A percentile compares a stretch with the other conserved stretches of the same genome.
Evolutionary conservation across 2,797 vertebrate genomes (phyloP).

Genomic region (Danionella dracula): DNA sequence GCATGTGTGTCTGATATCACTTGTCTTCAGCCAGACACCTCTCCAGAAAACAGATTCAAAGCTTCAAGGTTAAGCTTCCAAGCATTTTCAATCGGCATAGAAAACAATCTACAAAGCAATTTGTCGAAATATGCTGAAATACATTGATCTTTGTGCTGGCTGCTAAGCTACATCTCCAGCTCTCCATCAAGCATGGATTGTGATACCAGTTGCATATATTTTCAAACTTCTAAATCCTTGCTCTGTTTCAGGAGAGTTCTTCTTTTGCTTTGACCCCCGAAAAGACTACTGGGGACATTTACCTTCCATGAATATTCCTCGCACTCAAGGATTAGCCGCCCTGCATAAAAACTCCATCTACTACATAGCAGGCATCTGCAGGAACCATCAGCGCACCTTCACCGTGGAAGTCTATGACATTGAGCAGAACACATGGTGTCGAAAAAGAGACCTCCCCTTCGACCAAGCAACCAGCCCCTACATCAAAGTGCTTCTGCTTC

Average conservation of each 20-base stretch:
- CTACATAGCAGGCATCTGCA: slow-evolving; percentile 93
- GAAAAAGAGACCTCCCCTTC: slow-evolving; percentile 88
- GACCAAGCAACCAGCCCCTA: slow-evolving; percentile 97
- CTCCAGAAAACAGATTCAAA: too few relatives aligned
- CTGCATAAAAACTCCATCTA: slow-evolving; percentile 91
- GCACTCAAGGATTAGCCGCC: slow-evolving; percentile 89
- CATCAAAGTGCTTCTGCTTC: slow-evolving; percentile 90
- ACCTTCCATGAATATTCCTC: slow-evolving; percentile 88
- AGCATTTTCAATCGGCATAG: too few relatives aligned
- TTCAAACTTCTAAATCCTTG: not conserved
- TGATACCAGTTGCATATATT: too few relatives aligned
- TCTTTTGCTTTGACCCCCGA: slow-evolving; percentile 94
- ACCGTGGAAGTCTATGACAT: slow-evolving; percentile 95
- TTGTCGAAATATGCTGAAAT: too few relatives aligned
- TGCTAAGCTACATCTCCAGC: too few relatives aligned
- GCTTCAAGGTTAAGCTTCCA: too few relatives aligned
- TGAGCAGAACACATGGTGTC: slow-evolving; percentile 88
- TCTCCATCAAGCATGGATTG: too few relatives aligned
- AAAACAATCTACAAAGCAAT: too few relatives aligned
- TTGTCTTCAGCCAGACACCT: too few relatives aligned
- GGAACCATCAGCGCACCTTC: slow-evolving; percentile 94
- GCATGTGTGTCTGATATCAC: too few relatives aligned
- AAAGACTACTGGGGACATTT: slow-evolving; percentile 98
- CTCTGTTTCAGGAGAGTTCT: slow-evolving; percentile 83
- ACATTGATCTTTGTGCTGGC: too few relatives aligned